These are phyloP conservation scores for Heterochromis multidens DNA, from an alignment of 2,113 vertebrate genomes.

Conservation along the genomic window DNA sequence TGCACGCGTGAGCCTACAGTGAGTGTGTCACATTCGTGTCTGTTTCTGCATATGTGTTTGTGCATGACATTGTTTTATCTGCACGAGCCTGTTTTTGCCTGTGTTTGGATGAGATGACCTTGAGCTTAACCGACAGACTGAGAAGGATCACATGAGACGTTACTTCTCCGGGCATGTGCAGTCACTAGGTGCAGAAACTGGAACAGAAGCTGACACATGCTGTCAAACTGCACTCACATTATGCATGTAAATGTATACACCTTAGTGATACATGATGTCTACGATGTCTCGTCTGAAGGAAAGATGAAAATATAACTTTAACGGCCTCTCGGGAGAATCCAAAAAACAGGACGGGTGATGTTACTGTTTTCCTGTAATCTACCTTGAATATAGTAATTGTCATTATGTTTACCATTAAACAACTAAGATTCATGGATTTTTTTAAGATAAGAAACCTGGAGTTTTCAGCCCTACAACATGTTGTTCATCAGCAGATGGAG, in stretches of 20 bases:
- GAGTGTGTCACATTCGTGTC: background rate
- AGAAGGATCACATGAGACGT: background rate
- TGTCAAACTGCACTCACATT: background rate
- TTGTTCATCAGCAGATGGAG: background rate
- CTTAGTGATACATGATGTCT: background rate
- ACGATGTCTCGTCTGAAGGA: background rate
- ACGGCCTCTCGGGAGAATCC: background rate
- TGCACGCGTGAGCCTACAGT: background rate
- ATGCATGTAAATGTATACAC: background rate
- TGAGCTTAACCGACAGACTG: constrained; percentile 5
- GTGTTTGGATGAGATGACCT: constrained; percentile 40
- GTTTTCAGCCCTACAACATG: background rate
- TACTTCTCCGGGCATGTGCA: background rate
- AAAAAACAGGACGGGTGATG: background rate
- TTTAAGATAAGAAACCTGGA: background rate
- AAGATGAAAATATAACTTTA: background rate
- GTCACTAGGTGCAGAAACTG: background rate
- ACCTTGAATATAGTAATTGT: background rate
- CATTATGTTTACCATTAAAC: background rate
- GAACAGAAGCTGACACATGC: background rate
- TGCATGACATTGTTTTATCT: constrained; percentile 26
- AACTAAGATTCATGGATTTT: background rate
- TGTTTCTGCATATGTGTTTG: background rate
- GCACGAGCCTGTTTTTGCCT: background rate
- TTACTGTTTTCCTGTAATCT: background rate